phyloP scores from a whole-genome alignment of 2,888 invertebrate species.

The Diadegma fenestrale region DNA sequence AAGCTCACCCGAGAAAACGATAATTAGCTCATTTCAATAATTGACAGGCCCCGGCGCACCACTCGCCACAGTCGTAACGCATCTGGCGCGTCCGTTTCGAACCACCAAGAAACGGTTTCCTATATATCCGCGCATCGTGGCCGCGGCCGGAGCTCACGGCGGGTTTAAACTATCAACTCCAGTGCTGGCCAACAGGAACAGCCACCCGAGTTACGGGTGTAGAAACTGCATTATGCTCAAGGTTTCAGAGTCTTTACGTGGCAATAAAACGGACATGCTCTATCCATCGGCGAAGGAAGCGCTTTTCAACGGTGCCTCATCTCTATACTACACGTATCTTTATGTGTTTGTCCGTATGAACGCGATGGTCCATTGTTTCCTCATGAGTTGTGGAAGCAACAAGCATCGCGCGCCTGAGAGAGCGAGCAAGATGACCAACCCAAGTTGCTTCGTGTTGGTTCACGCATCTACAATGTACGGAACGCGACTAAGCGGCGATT shows the following conservation, averaged over 20 bases:
- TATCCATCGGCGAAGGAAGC: conserved; percentile 73
- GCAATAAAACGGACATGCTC: conserved; percentile 79
- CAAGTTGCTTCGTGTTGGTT: conserved; percentile 42
- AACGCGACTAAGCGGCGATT: conserved; percentile 54
- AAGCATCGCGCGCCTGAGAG: conserved; percentile 31
- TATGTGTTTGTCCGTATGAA: background rate
- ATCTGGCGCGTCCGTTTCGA: conserved; percentile 77
- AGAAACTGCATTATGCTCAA: conserved; percentile 71
- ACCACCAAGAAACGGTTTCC: conserved; percentile 59
- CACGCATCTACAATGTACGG: conserved; percentile 51
- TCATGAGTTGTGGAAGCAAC: conserved; percentile 72
- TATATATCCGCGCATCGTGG: conserved; percentile 40
- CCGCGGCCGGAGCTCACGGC: conserved; percentile 33
- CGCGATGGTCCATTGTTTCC: conserved; percentile 76
- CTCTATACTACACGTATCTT: background rate
- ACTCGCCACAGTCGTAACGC: conserved; percentile 77
- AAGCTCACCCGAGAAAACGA: conserved; percentile 79
- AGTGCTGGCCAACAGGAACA: conserved; percentile 8
- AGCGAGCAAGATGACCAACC: conserved; percentile 59
- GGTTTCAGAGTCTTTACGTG: conserved; percentile 78
- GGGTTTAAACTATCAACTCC: conserved; percentile 28
- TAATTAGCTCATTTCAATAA: conserved; percentile 85
- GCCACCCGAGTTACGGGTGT: conserved; percentile 59
- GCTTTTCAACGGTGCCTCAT: conserved; percentile 56
- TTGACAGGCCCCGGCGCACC: conserved; percentile 79